phyloP scores from a whole-genome alignment of 2,888 invertebrate genomes.

The Tanypteryx hageni region DNA sequence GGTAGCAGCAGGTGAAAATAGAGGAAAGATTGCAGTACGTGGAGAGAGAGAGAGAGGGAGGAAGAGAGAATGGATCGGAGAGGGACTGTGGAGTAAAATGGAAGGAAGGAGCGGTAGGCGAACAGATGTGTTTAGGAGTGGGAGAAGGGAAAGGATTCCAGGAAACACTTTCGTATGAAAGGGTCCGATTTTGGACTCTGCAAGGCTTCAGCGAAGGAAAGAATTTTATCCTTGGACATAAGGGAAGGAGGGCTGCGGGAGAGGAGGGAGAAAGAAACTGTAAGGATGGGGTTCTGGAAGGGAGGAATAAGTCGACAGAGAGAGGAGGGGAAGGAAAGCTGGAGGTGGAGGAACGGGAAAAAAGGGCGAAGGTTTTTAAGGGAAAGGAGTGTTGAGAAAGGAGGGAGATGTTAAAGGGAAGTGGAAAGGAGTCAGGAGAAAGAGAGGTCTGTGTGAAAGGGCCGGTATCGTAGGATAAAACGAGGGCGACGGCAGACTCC shows the following conservation, averaged over 20 bases:
- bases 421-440: not conserved
- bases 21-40: not conserved
- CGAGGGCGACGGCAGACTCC: not conserved
- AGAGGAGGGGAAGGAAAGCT: not conserved
- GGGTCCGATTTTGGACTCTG: too few relatives aligned
- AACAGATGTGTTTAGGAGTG: too few relatives aligned
- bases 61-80: not conserved
- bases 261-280: not conserved
- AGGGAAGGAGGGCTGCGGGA: not conserved
- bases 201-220: too few relatives aligned
- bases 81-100: not conserved
- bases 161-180: too few relatives aligned
- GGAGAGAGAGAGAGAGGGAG: not conserved
- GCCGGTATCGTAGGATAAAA: not conserved
- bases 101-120: not conserved
- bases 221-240: too few relatives aligned
- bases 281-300: too few relatives aligned
- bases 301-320: not conserved
- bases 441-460: constrained; percentile 27
- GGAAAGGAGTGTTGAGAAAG: not conserved
- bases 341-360: not conserved
- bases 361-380: not conserved
- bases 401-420: not conserved
- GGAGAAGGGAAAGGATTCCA: too few relatives aligned
- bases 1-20: not conserved